A percentile compares a stretch with the other conserved stretches of the same genome.
phyloP scores from a whole-genome alignment of 2,113 vertebrate genomes.

The Mobula birostris region DNA sequence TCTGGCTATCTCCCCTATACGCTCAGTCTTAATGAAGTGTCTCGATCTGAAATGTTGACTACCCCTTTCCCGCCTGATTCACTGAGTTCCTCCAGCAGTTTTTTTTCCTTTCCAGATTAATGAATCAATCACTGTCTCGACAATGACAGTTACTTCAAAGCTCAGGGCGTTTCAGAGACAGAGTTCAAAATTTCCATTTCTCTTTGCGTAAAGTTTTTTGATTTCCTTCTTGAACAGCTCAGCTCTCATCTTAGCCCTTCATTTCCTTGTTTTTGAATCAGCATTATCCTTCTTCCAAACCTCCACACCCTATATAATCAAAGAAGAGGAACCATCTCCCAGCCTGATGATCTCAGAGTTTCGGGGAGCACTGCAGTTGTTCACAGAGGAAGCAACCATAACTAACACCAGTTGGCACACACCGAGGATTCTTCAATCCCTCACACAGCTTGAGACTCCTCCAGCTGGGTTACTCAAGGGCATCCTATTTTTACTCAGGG shows the following conservation, averaged over 20 bases:
- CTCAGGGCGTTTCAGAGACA: not conserved
- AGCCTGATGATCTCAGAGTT: not conserved
- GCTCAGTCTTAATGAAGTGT: too few species aligned
- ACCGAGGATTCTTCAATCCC: not conserved
- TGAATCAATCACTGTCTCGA: not conserved
- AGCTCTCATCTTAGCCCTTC: not conserved
- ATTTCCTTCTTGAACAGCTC: not conserved
- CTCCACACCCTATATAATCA: not conserved
- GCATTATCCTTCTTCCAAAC: not conserved
- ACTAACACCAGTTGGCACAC: not conserved
- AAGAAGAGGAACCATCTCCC: not conserved
- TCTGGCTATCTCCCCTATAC: too few species aligned
- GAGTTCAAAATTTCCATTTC: not conserved
- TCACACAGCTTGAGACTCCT: not conserved
- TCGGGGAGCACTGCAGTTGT: too few species aligned
- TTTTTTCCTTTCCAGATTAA: too few species aligned
- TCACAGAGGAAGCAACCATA: not conserved
- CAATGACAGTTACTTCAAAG: not conserved
- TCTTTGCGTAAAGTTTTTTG: not conserved
- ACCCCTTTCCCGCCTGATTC: too few species aligned
- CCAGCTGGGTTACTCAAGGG: not conserved
- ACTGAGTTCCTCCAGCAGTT: too few species aligned
- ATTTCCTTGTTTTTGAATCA: not conserved
- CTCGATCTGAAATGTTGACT: too few species aligned
- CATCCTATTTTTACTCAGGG: not conserved